Base-by-base conservation (phyloP, 35 echinoderm and acorn worm genomes). In the Ptychodera flava region DNA sequence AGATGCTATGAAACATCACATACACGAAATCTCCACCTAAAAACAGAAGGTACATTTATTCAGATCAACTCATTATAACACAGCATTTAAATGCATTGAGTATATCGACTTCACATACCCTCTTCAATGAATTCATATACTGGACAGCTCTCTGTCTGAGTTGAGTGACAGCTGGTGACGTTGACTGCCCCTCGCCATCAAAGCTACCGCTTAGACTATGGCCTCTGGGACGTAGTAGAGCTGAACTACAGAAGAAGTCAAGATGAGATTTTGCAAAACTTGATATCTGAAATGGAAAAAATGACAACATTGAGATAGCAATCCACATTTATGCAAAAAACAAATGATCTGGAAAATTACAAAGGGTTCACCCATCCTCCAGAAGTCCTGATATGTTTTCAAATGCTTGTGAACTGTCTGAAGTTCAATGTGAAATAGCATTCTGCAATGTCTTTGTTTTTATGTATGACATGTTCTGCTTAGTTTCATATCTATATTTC, bases 221-320 rank as follows among this genome's bases (percentile, higher is more conserved):
- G 1, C 91, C 92, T 84, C 92, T 85, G 35, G 89, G 94, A 1
- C 85, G 78, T 35, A 81, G 94, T 30, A 84, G 87, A 0, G 84
- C 78, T 1, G 95, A 92, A 35, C 89, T 78, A 6, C 87, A 82
- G 78, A 98, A 94, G 88, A 98, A 94, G 32, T 98, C 95, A 31
- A 89, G 64, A 78, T 94, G 93, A 34, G 77, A 92, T 52, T 90
- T 92, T 86, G 90, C 82, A 82, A 94, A 98, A 78, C 93, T 92
- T 77, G 95, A 87, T 78, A 98, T 83, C 95, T 94, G 88, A 29
- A 22, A 22, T 12, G 22, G 45, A 64, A 6, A 64, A 64, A 64
- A 64, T n/a, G n/a, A n/a, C n/a, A n/a, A n/a, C n/a, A n/a, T n/a
- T n/a, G n/a, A n/a, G n/a, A n/a, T n/a, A n/a, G n/a, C n/a, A n/a